These are phyloP conservation scores for Remorina albescens DNA, from an alignment of 2,797 vertebrate genomes.

Conservation along the genomic window DNA sequence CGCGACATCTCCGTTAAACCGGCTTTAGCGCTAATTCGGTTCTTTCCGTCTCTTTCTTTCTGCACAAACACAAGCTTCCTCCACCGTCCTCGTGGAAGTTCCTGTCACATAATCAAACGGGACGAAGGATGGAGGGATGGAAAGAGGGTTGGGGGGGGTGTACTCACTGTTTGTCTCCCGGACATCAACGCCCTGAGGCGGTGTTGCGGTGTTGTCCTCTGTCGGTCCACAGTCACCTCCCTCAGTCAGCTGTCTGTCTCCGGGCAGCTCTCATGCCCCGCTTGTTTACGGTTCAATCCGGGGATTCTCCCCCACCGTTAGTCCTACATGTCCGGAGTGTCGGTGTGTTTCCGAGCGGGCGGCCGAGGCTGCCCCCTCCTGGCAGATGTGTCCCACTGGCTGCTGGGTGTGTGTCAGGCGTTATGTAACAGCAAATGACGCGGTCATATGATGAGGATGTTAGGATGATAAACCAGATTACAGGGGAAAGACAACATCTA, in stretches of 20 bases:
- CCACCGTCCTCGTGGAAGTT: not conserved
- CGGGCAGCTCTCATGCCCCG: conserved; percentile 46
- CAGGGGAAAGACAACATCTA: not conserved
- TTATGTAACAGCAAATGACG: conserved; percentile 60
- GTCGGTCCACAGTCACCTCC: conserved; percentile 13
- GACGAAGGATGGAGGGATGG: not conserved
- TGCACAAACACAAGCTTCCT: no score
- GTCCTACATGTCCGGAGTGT: not conserved
- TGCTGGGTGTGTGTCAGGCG: conserved; percentile 17
- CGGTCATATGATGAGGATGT: conserved; percentile 34
- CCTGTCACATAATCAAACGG: not conserved
- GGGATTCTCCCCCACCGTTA: conserved; percentile 45
- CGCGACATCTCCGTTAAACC: conserved; percentile 1
- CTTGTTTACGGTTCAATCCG: conserved; percentile 71
- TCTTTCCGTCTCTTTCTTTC: no score
- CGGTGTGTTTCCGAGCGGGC: not conserved
- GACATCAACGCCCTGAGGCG: conserved; percentile 29
- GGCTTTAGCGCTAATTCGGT: fast-evolving
- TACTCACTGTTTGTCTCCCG: conserved; percentile 54
- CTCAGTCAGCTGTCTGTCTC: conserved; percentile 29
- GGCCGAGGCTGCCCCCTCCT: conserved; percentile 66
- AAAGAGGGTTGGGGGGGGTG: conserved; percentile 4
- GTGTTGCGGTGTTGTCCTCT: not conserved
- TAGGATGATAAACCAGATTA: conserved; percentile 39
- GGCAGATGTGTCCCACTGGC: conserved; percentile 58